Evolutionary conservation across 2,888 invertebrate species (phyloP), one percentile per base, ranked within the genome.

Genomic region (Xanthia icteritia): DNA sequence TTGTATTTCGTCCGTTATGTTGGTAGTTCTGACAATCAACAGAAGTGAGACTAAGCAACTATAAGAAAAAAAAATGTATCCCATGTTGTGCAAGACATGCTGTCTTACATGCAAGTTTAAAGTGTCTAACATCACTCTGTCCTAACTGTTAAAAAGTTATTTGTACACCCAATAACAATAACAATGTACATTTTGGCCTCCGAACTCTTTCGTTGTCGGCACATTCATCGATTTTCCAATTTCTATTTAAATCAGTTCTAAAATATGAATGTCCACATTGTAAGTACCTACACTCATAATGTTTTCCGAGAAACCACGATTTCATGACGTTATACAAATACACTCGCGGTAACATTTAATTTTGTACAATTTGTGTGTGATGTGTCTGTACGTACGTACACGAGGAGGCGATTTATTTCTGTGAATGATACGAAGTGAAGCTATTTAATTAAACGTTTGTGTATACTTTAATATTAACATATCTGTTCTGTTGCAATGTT

Each of bases 341-440:
- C 72, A n/a, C 60, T 54, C 60, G 42, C 58, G n/a, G 70, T 68
- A 74, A 79, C 60, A 54, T 73, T 61, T 75, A 45, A 64, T 79
- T 76, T 73, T n/a, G 64, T 64, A 80, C 54, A 68, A 61, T 13
- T 31, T 42, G 51, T 65, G 45, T 42, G 42, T 42, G 39, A 9
- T 42, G 39, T 58, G 48, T 56, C 3, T 65, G 15, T 20, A 23
- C 31, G 39, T 51, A 13, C 13, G 42, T 45, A 68, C 58, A 70
- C 60, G 39, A 48, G 71, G 27, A 20, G 8, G 36, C 58, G 67
- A 81, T 81, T 77, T 83, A 81, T 83, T 74, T 58, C 58, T 63
- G 71, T 74, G 42, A 79, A 70, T 74, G 77, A 63, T 81, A 51
- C 68, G 67, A 72, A 81, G 36, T 69, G 56, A 15, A 68, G 61